A percentile compares a stretch with the other conserved stretches of the same genome.
These are phyloP conservation scores for Branchellion lobata DNA, from an alignment of 2,888 invertebrate genomes.

Conservation along the genomic window DNA sequence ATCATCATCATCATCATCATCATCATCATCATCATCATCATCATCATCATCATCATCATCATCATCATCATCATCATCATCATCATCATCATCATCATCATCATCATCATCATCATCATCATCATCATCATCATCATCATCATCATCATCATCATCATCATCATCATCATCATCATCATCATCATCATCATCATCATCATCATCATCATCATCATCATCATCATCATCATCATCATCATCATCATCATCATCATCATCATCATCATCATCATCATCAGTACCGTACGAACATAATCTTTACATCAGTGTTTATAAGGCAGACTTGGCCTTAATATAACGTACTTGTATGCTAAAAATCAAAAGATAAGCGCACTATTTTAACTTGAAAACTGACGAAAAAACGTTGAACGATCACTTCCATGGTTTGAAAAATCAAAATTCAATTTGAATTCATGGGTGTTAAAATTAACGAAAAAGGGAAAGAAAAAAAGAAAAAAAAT, in stretches of 20 bases:
- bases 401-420: too few species aligned
- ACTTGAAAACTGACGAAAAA: too few species aligned
- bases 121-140: slow-evolving; percentile 16
- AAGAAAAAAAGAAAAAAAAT: too few species aligned
- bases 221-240: background rate
- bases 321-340: too few species aligned
- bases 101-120: slow-evolving; percentile 21
- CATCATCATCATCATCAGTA: too few species aligned
- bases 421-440: too few species aligned
- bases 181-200: slow-evolving; percentile 4
- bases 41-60: slow-evolving; percentile 38
- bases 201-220: background rate
- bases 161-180: slow-evolving; percentile 14
- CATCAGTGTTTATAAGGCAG: too few species aligned
- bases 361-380: too few species aligned
- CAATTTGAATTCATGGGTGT: too few species aligned
- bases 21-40: slow-evolving; percentile 37
- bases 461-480: too few species aligned
- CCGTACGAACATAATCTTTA: too few species aligned
- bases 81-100: slow-evolving; percentile 8
- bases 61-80: slow-evolving; percentile 26
- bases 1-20: slow-evolving; percentile 35
- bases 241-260: slow-evolving; percentile 25
- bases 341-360: too few species aligned
- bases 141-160: slow-evolving; percentile 12